These are phyloP conservation scores for Brienomyrus longianalis DNA, from an alignment of 2,113 vertebrate species.

Conservation along the genomic window DNA sequence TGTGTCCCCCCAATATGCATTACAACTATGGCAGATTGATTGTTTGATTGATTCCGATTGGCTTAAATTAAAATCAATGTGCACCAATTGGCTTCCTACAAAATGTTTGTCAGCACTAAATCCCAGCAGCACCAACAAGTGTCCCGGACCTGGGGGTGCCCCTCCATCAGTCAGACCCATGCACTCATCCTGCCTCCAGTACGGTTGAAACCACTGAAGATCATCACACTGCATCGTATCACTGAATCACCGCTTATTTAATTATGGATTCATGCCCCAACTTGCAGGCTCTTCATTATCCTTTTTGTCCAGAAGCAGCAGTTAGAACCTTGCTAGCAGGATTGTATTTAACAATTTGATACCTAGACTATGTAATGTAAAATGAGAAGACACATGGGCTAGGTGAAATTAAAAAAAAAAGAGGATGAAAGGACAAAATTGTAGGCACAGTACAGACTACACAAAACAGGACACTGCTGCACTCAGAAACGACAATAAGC, in stretches of 20 bases:
- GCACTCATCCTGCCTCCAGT: neutral
- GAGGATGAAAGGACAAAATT: neutral
- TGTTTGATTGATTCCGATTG: no score
- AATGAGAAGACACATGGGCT: neutral
- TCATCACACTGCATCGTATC: neutral
- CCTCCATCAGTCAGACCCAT: neutral
- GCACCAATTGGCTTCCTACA: neutral
- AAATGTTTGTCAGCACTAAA: neutral
- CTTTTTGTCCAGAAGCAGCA: neutral
- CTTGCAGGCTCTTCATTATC: neutral
- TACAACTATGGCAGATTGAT: neutral
- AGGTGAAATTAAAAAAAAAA: neutral
- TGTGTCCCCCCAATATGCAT: no score
- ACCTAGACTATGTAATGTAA: neutral
- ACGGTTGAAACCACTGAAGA: neutral
- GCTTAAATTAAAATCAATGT: neutral
- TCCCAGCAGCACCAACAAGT: neutral
- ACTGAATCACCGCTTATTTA: neutral
- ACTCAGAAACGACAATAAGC: slow-evolving; percentile 21
- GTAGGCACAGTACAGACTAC: neutral
- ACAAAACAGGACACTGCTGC: slow-evolving; percentile 1
- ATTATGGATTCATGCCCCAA: neutral
- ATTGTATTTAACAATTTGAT: neutral
- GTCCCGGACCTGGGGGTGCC: neutral
- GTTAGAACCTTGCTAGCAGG: neutral